Evolutionary conservation across 2,797 vertebrate species (phyloP).

Genomic region (Sphenodon punctatus): DNA sequence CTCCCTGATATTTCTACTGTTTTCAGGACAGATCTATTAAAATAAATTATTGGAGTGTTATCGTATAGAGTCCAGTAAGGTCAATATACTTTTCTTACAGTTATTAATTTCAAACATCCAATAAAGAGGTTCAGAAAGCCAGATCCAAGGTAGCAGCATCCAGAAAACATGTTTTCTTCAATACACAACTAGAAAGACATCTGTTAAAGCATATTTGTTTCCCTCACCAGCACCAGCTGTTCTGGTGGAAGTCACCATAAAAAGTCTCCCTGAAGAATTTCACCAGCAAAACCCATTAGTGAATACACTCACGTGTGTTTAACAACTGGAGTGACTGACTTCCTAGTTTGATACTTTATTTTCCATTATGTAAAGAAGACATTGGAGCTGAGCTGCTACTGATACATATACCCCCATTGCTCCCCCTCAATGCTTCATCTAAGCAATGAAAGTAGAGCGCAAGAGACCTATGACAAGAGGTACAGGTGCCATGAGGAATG

Average conservation of each 20-base stretch:
- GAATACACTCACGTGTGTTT: background rate
- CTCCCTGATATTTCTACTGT: conserved; percentile 87
- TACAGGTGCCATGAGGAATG: background rate
- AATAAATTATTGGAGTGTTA: conserved; percentile 20
- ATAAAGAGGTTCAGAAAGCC: background rate
- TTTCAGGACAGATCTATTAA: conserved; percentile 82
- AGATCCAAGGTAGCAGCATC: background rate
- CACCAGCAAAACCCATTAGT: background rate
- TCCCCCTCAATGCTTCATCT: too few relatives aligned
- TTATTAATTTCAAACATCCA: background rate
- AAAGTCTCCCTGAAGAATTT: background rate
- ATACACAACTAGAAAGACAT: background rate
- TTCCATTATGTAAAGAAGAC: background rate
- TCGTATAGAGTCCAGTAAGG: conserved; percentile 25
- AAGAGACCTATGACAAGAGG: background rate
- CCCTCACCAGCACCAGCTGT: too few relatives aligned
- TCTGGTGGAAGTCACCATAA: too few relatives aligned
- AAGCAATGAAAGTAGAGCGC: background rate
- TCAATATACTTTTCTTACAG: background rate
- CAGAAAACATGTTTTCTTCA: background rate
- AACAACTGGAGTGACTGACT: too few relatives aligned
- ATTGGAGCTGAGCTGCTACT: background rate
- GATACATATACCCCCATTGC: too few relatives aligned
- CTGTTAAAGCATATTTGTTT: too few relatives aligned
- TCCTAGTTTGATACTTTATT: background rate